Evolutionary conservation across 2,888 invertebrate species (phyloP).

Genomic region (Diogma glabrata): DNA sequence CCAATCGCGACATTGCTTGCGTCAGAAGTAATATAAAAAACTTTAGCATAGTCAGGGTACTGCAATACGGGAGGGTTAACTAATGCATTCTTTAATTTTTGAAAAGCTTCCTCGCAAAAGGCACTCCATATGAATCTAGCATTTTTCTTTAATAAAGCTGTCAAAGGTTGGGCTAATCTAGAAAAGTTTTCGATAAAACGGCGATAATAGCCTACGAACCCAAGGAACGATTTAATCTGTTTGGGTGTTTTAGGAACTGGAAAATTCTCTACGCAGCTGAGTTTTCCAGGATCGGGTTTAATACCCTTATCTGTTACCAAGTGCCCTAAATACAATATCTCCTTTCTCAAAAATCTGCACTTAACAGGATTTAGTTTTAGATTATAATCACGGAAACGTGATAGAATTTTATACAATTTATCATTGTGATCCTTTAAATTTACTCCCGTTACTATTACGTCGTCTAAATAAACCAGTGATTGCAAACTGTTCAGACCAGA

Average conservation of each 20-base stretch:
- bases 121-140: not conserved
- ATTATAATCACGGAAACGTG: constrained; percentile 17
- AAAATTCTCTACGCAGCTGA: constrained; percentile 20
- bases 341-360: constrained; percentile 19
- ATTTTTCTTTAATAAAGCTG: not conserved
- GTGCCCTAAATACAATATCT: constrained; percentile 18
- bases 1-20: constrained; percentile 21
- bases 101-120: not conserved
- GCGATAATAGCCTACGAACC: constrained; percentile 25
- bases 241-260: constrained; percentile 19
- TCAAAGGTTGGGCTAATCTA: not conserved
- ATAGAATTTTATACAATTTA: constrained; percentile 18
- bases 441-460: constrained; percentile 12
- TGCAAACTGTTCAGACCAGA: not conserved
- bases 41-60: constrained; percentile 25
- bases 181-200: constrained; percentile 15
- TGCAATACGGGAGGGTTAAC: constrained; percentile 24
- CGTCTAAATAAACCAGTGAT: not conserved
- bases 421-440: constrained; percentile 22
- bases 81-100: not conserved
- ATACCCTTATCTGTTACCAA: constrained; percentile 21
- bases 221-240: constrained; percentile 23
- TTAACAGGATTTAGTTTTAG: constrained; percentile 21
- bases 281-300: constrained; percentile 23
- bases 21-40: constrained; percentile 23